These are phyloP conservation scores for Radopholus similis DNA, from an alignment of 1,140 invertebrate species.

Conservation along the genomic window DNA sequence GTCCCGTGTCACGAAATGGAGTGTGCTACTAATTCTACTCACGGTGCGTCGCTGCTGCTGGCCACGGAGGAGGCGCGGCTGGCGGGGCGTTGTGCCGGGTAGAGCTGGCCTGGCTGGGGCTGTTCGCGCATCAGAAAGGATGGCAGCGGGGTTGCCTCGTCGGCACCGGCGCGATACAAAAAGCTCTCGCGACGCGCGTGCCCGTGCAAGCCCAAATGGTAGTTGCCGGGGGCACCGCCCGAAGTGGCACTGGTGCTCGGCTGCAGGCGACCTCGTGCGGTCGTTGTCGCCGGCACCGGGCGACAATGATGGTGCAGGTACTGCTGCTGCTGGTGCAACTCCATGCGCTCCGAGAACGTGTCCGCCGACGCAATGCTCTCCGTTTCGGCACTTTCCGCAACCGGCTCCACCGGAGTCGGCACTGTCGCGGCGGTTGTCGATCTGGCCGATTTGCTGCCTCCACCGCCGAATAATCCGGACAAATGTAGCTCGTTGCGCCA, in stretches of 20 bases:
- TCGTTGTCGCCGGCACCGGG: no score
- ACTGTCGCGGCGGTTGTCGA: background rate
- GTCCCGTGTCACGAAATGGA: no score
- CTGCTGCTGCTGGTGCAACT: background rate
- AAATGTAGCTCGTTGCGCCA: background rate
- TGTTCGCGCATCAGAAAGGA: background rate
- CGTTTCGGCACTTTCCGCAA: background rate
- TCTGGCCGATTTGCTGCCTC: background rate
- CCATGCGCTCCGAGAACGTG: background rate
- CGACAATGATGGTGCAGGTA: background rate
- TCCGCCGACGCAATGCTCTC: background rate
- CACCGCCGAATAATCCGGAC: background rate
- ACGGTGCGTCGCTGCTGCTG: constrained; percentile 27
- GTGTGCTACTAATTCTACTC: no score
- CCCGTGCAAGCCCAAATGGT: constrained; percentile 14
- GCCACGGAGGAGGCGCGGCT: constrained; percentile 51
- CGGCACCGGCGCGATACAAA: constrained; percentile 40
- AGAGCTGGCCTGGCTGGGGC: constrained; percentile 6
- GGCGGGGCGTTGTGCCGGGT: constrained; percentile 42
- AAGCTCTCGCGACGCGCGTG: constrained; percentile 53
- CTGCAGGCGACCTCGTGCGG: constrained; percentile 2
- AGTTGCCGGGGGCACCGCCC: background rate
- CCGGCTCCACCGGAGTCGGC: background rate
- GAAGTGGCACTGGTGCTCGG: background rate
- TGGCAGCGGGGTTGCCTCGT: background rate